Conservation (phyloP, 2,113 vertebrate genomes). For the Hemiscyllium ocellatum region DNA sequence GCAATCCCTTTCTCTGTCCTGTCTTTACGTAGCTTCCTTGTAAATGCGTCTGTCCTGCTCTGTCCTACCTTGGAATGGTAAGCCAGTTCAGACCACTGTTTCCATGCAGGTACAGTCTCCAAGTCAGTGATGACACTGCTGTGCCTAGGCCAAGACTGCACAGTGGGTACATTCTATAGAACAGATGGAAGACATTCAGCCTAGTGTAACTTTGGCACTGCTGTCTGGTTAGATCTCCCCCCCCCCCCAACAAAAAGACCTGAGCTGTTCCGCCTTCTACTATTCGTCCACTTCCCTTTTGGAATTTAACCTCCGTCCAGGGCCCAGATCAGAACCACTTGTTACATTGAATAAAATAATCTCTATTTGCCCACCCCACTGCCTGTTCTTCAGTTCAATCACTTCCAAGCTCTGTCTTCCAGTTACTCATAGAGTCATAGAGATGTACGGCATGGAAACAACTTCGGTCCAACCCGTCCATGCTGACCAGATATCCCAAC, state of each 20-base stretch:
- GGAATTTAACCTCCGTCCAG: neutral
- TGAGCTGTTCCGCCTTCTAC: neutral
- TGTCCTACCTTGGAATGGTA: too few relatives aligned
- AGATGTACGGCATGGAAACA: too few relatives aligned
- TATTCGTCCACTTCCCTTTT: neutral
- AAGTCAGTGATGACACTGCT: neutral
- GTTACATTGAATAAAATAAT: too few relatives aligned
- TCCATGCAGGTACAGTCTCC: neutral
- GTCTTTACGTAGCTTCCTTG: too few relatives aligned
- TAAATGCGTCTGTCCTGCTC: too few relatives aligned
- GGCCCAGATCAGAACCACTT: neutral
- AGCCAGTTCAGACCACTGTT: neutral
- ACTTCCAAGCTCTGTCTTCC: neutral
- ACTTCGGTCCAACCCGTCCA: too few relatives aligned
- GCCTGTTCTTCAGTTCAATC: neutral
- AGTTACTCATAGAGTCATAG: neutral
- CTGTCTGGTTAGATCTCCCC: neutral
- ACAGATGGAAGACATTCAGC: neutral
- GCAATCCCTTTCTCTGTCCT: too few relatives aligned
- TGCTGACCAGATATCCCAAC: too few relatives aligned
- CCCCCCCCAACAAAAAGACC: neutral
- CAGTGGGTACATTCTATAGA: neutral
- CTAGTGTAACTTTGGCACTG: neutral
- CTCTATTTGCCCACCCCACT: neutral
- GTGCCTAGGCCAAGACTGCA: neutral